Evolutionary conservation across 2,888 invertebrate genomes (phyloP), one percentile per base, ranked within the genome.

Genomic region (Brenthis daphne): DNA sequence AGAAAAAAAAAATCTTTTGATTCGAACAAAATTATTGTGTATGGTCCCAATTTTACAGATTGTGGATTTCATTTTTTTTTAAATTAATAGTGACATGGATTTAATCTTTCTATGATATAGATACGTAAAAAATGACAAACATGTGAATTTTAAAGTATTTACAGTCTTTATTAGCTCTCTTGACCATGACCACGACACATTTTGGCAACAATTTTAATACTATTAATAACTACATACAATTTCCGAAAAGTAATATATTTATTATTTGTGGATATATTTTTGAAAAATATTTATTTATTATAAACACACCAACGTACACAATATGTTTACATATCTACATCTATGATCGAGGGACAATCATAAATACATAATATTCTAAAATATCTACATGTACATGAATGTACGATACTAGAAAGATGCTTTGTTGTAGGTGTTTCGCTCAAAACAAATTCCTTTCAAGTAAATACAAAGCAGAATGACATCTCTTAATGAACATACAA

Each of bases 151-250:
- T 24, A 5, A 20, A 58, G 0, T 20, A 14, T 53, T 47, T 2
- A 47, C 66, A 50, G 54, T 54, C 20, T 33, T 65, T 14, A 54
- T 53, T n/a, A 48, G 12, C 55, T 68, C 73, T 71, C 70, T 71
- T 72, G 70, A 73, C 73, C 74, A 69, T 69, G 72, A 76, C 66
- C 5, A 47, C 12, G 37, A 16, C 29, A 67, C 57, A 51, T 79
- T 84, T 86, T 86, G 84, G 85, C 85, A 84, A 83, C 82, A 78
- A 77, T 77, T 77, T 77, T 77, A 76, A 75, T 76, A 80, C 78
- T 72, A 69, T 61, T 64, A 67, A 64, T 69, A 70, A 69, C 65
- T 75, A 71, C 72, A 74, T 81, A 83, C 69, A 81, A 72, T 73
- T 74, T 79, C 79, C 78, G 77, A 84, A 83, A 82, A 81, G 71